Base-by-base conservation (phyloP, 2,113 vertebrate species). In the Brachirus orientalis region DNA sequence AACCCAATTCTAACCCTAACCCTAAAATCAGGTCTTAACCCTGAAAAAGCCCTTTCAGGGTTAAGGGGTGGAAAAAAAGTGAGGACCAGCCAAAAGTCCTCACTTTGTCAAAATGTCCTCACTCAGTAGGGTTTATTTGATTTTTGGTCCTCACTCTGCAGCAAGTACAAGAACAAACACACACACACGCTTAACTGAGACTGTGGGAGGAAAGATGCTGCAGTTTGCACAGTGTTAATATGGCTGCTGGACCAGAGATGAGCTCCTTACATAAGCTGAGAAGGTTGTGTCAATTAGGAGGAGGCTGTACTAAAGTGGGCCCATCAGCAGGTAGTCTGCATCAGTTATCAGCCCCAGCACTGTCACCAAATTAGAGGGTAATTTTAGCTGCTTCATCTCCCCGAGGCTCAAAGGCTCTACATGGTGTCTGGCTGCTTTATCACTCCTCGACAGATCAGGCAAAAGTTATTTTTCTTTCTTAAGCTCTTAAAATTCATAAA, bases 231-330 rank as follows among this genome's bases (percentile, higher is more conserved):
- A 12, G 73, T 60, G 72, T 79, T 80, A 77, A 64, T 56, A 67
- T 65, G 59, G 60, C 63, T 71, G 54, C 72, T 51, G 40, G 65
- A 72, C 69, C 28, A n/a, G 77, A 78, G 77, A 89, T 86, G 67
- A 88, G 86, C 86, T 73, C 76, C 80, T 92, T 90, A 88, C 67
- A 76, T 93, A 90, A 92, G 37, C 0, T 2, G 46, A 56, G 58
- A 69, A 62, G 61, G 69, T 62, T 79, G 52, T 3, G 63, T 79
- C 58, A 50, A 72, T 86, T 60, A 77, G 57, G 72, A 86, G 19
- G 55, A 86, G 80, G 66, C 62, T 69, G 71, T 17, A 28, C 72
- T 69, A 81, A 75, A 54, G 38, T 57, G 16, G 56, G 43, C 50
- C 76, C 77, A 53, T 77, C 68, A 81, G 51, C 70, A 61, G 60